Conservation (phyloP, 1,140 invertebrate genomes). For the Drosophila serrata region DNA sequence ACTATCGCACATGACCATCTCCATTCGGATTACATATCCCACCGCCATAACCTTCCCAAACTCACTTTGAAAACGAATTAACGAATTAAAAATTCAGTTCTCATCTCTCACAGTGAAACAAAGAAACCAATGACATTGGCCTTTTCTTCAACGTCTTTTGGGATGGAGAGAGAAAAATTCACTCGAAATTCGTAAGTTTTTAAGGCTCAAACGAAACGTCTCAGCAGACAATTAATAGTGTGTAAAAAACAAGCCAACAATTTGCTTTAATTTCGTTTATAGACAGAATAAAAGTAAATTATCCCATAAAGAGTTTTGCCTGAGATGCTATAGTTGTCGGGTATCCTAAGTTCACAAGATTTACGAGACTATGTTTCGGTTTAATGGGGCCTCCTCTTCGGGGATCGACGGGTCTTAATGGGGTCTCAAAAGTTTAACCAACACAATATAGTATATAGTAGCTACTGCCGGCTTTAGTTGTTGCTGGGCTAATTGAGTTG, state of each 20-base stretch:
- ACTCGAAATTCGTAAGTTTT: slow-evolving; percentile 17
- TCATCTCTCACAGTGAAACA: slow-evolving; percentile 37
- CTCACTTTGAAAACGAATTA: slow-evolving; percentile 40
- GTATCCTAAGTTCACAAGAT: slow-evolving; percentile 29
- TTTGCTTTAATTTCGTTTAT: slow-evolving; percentile 48
- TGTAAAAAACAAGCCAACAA: slow-evolving; percentile 29
- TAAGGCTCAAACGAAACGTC: slow-evolving; percentile 14
- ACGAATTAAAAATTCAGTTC: slow-evolving; percentile 50
- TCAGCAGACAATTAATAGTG: slow-evolving; percentile 38
- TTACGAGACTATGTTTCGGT: slow-evolving; percentile 32
- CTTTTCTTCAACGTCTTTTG: slow-evolving; percentile 6
- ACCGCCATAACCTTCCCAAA: slow-evolving; percentile 9
- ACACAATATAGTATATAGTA: slow-evolving; percentile 21
- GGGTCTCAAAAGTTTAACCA: slow-evolving; percentile 40
- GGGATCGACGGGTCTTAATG: slow-evolving; percentile 19
- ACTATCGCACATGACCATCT: slow-evolving; percentile 30
- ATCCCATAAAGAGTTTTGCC: slow-evolving; percentile 13
- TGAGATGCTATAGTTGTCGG: slow-evolving; percentile 23
- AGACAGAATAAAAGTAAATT: slow-evolving; percentile 47
- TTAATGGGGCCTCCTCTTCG: slow-evolving; percentile 28
- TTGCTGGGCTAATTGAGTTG: slow-evolving; percentile 48
- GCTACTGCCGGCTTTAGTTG: slow-evolving; percentile 11
- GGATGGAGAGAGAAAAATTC: slow-evolving; percentile 37
- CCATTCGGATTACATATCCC: slow-evolving; percentile 19
- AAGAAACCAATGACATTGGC: slow-evolving; percentile 47